Evolutionary conservation across 1,140 invertebrate genomes (phyloP).

Genomic region (Muscidifurax raptorellus): DNA sequence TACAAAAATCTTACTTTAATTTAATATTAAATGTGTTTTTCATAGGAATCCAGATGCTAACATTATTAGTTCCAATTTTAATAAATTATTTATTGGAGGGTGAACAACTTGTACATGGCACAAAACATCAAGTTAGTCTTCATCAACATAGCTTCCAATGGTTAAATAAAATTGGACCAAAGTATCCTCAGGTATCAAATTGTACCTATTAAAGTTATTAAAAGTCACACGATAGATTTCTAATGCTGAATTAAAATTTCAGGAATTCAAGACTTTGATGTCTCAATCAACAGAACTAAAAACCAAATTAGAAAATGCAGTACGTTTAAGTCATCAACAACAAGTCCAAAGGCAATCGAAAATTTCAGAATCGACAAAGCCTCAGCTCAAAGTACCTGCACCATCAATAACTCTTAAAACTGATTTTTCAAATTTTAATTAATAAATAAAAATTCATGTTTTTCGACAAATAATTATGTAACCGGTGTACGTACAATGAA

Average conservation of each 20-base stretch:
- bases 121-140: slow-evolving; percentile 81
- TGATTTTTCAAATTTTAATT: slow-evolving; percentile 95
- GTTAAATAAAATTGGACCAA: slow-evolving; percentile 93
- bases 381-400: slow-evolving; percentile 77
- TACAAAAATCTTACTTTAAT: neutral
- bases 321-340: slow-evolving; percentile 84
- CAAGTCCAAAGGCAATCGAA: slow-evolving; percentile 68
- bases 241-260: slow-evolving; percentile 54
- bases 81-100: slow-evolving; percentile 89
- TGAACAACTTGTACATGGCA: slow-evolving; percentile 78
- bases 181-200: slow-evolving; percentile 85
- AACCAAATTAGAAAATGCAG: slow-evolving; percentile 88
- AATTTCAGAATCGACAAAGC: slow-evolving; percentile 73
- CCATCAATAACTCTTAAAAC: slow-evolving; percentile 95
- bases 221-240: slow-evolving; percentile 34
- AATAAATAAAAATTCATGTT: slow-evolving; percentile 56
- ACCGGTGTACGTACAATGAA: slow-evolving; percentile 21
- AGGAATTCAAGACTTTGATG: slow-evolving; percentile 95
- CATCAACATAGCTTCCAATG: slow-evolving; percentile 92
- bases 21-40: slow-evolving; percentile 51
- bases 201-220: slow-evolving; percentile 14
- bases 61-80: slow-evolving; percentile 90
- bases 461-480: slow-evolving; percentile 2
- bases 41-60: slow-evolving; percentile 91
- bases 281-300: slow-evolving; percentile 86